Percentiles rank a stretch among this genome's conserved stretches.
Evolutionary conservation across 2,888 invertebrate genomes (phyloP).

Genomic region (Noctuana brunneofusca): DNA sequence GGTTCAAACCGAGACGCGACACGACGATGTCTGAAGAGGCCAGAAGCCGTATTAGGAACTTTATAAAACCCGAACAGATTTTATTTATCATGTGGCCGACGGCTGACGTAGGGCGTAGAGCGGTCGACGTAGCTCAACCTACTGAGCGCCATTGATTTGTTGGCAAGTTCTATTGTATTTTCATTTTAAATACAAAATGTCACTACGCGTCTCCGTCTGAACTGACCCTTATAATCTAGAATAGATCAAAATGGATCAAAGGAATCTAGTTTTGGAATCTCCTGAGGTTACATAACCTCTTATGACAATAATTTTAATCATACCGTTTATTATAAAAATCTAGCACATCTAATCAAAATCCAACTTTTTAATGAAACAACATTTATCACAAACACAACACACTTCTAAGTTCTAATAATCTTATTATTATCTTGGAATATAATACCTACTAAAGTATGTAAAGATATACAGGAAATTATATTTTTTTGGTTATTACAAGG

Average conservation of each 20-base stretch:
- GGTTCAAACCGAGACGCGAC: neutral
- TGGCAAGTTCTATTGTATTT: no score
- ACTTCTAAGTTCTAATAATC: constrained; percentile 13
- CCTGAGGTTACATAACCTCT: neutral
- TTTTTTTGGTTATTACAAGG: neutral
- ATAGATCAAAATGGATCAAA: neutral
- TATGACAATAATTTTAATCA: constrained; percentile 7
- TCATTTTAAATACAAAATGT: no score
- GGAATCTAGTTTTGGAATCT: neutral
- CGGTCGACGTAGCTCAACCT: no score
- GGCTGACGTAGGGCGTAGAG: no score
- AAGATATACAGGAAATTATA: neutral
- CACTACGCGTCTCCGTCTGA: no score
- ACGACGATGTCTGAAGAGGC: no score
- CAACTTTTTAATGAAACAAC: constrained; percentile 23
- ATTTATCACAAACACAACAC: constrained; percentile 33
- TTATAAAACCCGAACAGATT: no score
- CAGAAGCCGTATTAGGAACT: no score
- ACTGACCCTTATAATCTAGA: neutral
- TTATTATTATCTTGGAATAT: constrained; percentile 20
- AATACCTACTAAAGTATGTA: neutral
- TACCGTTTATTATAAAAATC: constrained; percentile 14
- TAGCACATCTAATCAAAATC: constrained; percentile 27
- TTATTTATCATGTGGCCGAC: no score
- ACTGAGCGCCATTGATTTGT: no score